Evolutionary conservation across 2,113 vertebrate genomes (phyloP).

Genomic region (Xyliphius kryptos): DNA sequence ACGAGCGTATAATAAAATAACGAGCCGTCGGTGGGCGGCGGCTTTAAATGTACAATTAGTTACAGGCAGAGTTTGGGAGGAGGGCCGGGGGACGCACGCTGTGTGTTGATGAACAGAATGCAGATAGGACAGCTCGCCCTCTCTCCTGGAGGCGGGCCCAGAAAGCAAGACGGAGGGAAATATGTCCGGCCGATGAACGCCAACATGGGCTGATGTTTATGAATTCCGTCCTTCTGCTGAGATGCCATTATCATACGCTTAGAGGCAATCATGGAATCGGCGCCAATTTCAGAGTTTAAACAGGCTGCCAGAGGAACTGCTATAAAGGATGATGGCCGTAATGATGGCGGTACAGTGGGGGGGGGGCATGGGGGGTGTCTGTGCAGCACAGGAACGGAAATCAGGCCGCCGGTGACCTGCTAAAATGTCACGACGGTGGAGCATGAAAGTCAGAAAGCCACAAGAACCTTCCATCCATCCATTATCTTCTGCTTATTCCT

Average conservation of each 20-base stretch:
- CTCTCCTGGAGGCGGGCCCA: conserved; percentile 24
- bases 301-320: conserved; percentile 14
- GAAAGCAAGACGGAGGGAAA: conserved; percentile 15
- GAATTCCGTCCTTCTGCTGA: conserved; percentile 29
- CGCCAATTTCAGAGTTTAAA: conserved; percentile 10
- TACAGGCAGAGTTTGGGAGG: too few relatives aligned
- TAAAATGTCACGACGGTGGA: too few relatives aligned
- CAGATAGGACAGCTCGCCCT: conserved; percentile 23
- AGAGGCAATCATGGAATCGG: conserved; percentile 16
- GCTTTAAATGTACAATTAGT: conserved; percentile 18
- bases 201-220: conserved; percentile 28
- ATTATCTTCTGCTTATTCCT: too few relatives aligned
- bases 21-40: conserved; percentile 1
- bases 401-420: too few relatives aligned
- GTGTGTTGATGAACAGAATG: conserved; percentile 30
- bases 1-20: conserved; percentile 22
- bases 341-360: conserved; percentile 1
- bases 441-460: too few relatives aligned
- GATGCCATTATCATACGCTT: conserved; percentile 13
- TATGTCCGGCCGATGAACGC: conserved; percentile 16
- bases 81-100: neutral
- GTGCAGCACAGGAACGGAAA: conserved; percentile 1
- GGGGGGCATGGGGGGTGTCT: neutral
- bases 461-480: too few relatives aligned
- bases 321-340: neutral